phyloP scores from a whole-genome alignment of 1,140 invertebrate species.

The Caenorhabditis brenneri region DNA sequence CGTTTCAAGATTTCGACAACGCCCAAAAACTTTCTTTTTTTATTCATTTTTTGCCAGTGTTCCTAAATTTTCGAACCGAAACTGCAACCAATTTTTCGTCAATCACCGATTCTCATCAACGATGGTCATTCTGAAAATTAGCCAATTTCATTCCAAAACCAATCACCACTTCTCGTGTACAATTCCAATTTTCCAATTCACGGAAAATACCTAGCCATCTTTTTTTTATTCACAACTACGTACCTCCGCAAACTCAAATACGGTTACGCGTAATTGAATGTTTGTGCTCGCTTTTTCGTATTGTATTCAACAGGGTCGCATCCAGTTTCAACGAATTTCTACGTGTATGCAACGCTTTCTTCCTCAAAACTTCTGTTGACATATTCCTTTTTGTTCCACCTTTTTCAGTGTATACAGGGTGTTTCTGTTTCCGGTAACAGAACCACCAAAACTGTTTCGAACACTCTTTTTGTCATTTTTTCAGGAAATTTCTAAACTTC shows the following conservation, averaged over 20 bases:
- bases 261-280: conserved; percentile 43
- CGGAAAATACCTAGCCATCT: background rate
- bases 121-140: conserved; percentile 5
- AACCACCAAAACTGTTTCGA: background rate
- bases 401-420: background rate
- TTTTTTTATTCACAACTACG: background rate
- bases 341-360: background rate
- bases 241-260: conserved; percentile 16
- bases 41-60: background rate
- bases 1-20: background rate
- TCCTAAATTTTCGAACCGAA: background rate
- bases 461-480: background rate
- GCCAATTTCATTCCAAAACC: conserved; percentile 7
- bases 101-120: background rate
- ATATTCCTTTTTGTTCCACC: background rate
- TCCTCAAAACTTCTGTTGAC: background rate
- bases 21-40: background rate
- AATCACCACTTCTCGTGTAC: background rate
- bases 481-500: background rate
- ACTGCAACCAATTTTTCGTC: conserved; percentile 33
- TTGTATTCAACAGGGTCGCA: conserved; percentile 32
- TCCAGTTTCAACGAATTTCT: conserved; percentile 29
- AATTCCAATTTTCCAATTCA: conserved; percentile 13
- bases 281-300: conserved; percentile 42
- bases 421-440: background rate